These are phyloP conservation scores for Lichenostomus cassidix DNA, from an alignment of 2,113 vertebrate genomes.

Conservation along the genomic window DNA sequence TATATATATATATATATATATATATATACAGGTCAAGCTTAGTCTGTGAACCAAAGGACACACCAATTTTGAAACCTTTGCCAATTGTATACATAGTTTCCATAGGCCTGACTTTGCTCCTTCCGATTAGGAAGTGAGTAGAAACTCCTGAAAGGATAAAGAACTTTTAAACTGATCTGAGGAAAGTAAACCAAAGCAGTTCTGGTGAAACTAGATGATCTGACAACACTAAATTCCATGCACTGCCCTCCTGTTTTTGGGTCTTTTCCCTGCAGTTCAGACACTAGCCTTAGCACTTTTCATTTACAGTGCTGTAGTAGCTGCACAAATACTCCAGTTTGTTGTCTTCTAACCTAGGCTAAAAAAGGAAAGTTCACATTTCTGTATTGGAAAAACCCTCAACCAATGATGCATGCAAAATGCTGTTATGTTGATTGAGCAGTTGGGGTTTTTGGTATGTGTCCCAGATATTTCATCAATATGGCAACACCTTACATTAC, in stretches of 20 bases:
- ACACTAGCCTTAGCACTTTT: not conserved
- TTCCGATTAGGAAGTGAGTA: not conserved
- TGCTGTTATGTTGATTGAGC: conserved; percentile 23
- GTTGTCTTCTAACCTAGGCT: not conserved
- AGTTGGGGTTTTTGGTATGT: conserved; percentile 13
- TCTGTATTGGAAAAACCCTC: not conserved
- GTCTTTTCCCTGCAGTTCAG: not conserved
- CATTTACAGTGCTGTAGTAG: not conserved
- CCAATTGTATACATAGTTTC: not conserved
- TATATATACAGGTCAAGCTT: not conserved
- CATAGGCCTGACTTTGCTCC: not conserved
- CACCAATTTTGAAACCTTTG: not conserved
- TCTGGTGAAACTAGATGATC: not conserved
- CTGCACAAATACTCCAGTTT: not conserved
- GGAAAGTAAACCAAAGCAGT: not conserved
- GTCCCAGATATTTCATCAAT: conserved; percentile 42
- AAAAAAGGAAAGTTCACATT: not conserved
- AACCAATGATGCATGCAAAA: conserved; percentile 18
- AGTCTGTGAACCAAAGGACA: not conserved
- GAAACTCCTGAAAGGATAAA: not conserved
- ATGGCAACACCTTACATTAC: conserved; percentile 10
- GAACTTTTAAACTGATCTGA: not conserved
- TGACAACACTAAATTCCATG: not conserved
- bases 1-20: not conserved
- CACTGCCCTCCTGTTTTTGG: not conserved